These are phyloP conservation scores for Chiloscyllium plagiosum DNA, from an alignment of 2,113 vertebrate genomes.

Conservation along the genomic window DNA sequence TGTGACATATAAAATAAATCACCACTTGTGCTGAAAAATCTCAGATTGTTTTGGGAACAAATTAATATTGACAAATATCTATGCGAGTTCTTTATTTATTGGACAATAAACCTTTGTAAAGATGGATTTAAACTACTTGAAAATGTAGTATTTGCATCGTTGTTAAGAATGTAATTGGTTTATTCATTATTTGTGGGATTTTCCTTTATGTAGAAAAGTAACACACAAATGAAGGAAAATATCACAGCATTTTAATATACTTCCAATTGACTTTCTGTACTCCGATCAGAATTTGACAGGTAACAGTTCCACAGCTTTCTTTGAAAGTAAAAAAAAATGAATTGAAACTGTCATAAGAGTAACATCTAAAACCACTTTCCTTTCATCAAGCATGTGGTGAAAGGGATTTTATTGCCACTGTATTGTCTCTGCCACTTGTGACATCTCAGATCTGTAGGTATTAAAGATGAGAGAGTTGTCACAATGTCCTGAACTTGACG, in stretches of 20 bases:
- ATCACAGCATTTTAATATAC: neutral
- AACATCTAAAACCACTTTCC: constrained; percentile 24
- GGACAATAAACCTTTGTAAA: neutral
- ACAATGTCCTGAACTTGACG: constrained; percentile 44
- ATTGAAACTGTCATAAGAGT: constrained; percentile 22
- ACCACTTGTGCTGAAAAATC: neutral
- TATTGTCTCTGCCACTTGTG: constrained; percentile 40
- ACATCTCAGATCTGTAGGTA: constrained; percentile 40
- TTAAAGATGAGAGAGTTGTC: constrained; percentile 41
- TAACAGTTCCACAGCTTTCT: constrained; percentile 5
- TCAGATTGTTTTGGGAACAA: neutral
- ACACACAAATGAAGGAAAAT: neutral
- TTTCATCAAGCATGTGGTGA: constrained; percentile 2
- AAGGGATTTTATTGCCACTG: constrained; percentile 35
- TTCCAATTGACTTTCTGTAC: neutral
- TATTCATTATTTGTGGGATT: neutral
- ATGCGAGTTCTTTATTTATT: neutral
- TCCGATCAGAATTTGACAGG: neutral
- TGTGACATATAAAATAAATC: neutral
- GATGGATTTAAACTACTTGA: neutral
- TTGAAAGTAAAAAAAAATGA: constrained; percentile 2
- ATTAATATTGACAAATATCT: neutral
- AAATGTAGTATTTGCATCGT: neutral
- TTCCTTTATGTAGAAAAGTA: neutral
- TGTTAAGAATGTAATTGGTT: neutral